These are phyloP conservation scores for Coleophora deauratella DNA, from an alignment of 2,888 invertebrate species.

Conservation along the genomic window DNA sequence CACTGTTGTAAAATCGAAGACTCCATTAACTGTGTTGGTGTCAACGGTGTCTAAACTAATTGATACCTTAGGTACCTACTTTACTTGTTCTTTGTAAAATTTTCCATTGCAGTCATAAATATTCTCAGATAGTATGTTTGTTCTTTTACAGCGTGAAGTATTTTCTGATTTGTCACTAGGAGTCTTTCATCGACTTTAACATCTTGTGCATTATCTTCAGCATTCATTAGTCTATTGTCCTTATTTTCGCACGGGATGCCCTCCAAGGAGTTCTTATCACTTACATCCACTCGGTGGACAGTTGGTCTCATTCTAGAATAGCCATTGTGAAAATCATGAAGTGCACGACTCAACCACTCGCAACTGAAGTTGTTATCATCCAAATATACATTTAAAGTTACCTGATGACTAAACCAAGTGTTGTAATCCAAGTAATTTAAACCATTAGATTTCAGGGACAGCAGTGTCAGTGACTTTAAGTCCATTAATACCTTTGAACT, in stretches of 20 bases:
- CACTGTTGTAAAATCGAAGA: no score
- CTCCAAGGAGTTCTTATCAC: conserved; percentile 35
- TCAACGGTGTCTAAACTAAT: no score
- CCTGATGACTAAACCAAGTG: conserved; percentile 44
- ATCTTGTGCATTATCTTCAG: conserved; percentile 2
- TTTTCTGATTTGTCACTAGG: conserved; percentile 45
- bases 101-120: no score
- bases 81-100: no score
- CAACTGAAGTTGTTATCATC: conserved; percentile 54
- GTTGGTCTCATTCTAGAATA: conserved; percentile 47
- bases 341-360: conserved; percentile 44
- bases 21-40: no score
- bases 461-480: conserved; percentile 34
- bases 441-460: conserved; percentile 43
- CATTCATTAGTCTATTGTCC: neutral
- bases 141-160: conserved; percentile 48
- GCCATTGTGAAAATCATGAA: conserved; percentile 47
- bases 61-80: no score
- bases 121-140: conserved; percentile 27
- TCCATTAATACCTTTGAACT: conserved; percentile 51
- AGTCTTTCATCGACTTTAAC: conserved; percentile 44
- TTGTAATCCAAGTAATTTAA: conserved; percentile 38
- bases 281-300: conserved; percentile 19
- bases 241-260: conserved; percentile 46
- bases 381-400: conserved; percentile 37